Conservation (phyloP, 2,113 vertebrate genomes). For the Ptyas mucosa region DNA sequence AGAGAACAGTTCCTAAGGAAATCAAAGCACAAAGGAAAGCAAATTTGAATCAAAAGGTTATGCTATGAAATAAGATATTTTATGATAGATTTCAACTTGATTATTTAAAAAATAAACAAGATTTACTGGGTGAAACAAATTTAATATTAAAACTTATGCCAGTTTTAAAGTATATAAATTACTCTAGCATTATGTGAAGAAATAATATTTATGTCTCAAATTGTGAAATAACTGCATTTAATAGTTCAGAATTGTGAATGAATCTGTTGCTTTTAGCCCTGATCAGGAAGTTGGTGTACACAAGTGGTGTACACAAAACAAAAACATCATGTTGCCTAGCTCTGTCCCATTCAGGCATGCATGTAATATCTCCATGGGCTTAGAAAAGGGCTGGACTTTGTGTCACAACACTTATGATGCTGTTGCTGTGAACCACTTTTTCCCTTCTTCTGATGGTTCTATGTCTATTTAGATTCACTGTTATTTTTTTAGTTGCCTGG, state of each 20-base stretch:
- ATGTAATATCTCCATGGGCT: background rate
- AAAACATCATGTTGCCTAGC: background rate
- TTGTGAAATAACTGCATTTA: slow-evolving; percentile 44
- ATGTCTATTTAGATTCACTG: slow-evolving; percentile 1
- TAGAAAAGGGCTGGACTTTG: background rate
- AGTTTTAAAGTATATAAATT: slow-evolving; percentile 33
- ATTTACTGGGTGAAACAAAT: background rate
- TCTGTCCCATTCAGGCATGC: background rate
- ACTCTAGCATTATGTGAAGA: slow-evolving; percentile 23
- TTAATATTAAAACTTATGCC: slow-evolving; percentile 32
- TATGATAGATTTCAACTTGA: background rate
- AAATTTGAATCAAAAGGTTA: background rate
- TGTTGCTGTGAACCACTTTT: background rate
- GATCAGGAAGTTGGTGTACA: background rate
- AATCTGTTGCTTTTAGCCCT: background rate
- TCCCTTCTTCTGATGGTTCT: background rate
- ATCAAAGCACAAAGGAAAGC: background rate
- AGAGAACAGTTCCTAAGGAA: background rate
- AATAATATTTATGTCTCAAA: slow-evolving; percentile 32
- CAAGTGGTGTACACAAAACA: background rate
- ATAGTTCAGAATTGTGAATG: slow-evolving; percentile 34
- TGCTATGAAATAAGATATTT: background rate
- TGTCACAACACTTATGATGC: background rate
- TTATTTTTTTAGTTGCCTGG: background rate
- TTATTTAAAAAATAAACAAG: background rate